Evolutionary conservation across 2,113 vertebrate species (phyloP), one percentile per base, ranked within the genome.

Genomic region (Stercorarius parasiticus): DNA sequence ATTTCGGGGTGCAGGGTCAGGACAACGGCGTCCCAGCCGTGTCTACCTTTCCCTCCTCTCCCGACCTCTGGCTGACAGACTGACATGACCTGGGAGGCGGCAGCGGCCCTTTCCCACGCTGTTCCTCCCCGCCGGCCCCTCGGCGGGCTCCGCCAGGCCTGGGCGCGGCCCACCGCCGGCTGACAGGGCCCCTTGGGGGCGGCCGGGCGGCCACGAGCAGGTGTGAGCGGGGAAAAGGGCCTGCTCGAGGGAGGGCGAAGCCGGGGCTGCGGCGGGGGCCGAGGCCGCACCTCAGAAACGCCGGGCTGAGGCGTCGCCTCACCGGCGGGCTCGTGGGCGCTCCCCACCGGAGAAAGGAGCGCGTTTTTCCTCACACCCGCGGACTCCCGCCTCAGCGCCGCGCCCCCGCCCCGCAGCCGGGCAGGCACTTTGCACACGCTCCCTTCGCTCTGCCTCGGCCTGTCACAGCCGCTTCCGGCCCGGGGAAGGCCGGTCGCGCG

Each of bases 391-490:
- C 47, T 29, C 26, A 16, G 25, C 38, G 23, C n/a, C 22, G 29
- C 52, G n/a, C 21, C 7, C 62, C 43, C 64, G 9, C 52, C 21
- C 42, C 10, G 20, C 21, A 11, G 47, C 15, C 50, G 52, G 64
- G 78, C 53, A 0, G 23, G 94, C 94, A 77, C 72, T 95, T 87
- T 94, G 91, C 88, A 83, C 17, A 91, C 88, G n/a, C 56, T 95
- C 88, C 93, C 87, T 86, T 86, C 8, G 42, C 58, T 34, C 34
- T 4, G 67, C 67, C 88, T 58, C 27, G 11, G 43, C 61, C 53
- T 45, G 53, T 69, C 62, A 25, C 49, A 30, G 42, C 13, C 62
- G 69, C n/a, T 86, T 74, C 90, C 90, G 82, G 38, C 67, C 67
- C 36, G 43, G 58, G 66, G 36, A 13, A 10, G 49, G 36, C 34